phyloP scores from a whole-genome alignment of 2,113 vertebrate species.

The Neodontobutis hainanensis region DNA sequence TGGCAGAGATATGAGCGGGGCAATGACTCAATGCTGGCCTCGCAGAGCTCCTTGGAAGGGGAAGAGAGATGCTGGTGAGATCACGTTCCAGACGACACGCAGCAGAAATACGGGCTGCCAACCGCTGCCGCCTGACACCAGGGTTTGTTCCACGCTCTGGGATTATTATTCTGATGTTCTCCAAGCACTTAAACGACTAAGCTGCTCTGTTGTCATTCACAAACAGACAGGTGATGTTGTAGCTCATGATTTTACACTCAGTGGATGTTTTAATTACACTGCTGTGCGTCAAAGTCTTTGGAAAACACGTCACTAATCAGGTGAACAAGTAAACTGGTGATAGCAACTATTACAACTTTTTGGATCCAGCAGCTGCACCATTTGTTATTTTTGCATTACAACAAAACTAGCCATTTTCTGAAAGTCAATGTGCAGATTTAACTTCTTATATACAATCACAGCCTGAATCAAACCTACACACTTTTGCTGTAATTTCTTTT shows the following conservation, averaged over 20 bases:
- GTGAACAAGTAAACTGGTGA: too few species aligned
- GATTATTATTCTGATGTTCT: conserved; percentile 65
- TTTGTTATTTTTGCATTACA: too few species aligned
- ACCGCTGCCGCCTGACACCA: conserved; percentile 18
- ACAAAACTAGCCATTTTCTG: too few species aligned
- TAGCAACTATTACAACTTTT: too few species aligned
- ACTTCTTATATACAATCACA: too few species aligned
- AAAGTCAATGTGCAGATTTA: too few species aligned
- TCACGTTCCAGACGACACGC: conserved; percentile 26
- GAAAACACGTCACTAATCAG: too few species aligned
- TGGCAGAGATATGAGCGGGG: conserved; percentile 41
- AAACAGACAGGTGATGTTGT: conserved; percentile 20
- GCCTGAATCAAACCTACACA: too few species aligned
- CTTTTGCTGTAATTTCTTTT: too few species aligned
- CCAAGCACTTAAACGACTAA: conserved; percentile 55
- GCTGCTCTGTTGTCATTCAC: conserved; percentile 44
- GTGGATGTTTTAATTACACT: not conserved
- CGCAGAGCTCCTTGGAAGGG: conserved; percentile 18
- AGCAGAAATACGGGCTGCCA: conserved; percentile 34
- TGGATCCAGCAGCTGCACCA: too few species aligned
- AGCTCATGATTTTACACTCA: not conserved
- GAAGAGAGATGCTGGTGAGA: conserved; percentile 36
- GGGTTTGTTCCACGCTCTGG: conserved; percentile 61
- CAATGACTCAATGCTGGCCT: conserved; percentile 52
- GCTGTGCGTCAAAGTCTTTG: too few species aligned